Evolutionary conservation across 2,888 invertebrate genomes (phyloP).

Genomic region (Troglohyphantes excavatus): DNA sequence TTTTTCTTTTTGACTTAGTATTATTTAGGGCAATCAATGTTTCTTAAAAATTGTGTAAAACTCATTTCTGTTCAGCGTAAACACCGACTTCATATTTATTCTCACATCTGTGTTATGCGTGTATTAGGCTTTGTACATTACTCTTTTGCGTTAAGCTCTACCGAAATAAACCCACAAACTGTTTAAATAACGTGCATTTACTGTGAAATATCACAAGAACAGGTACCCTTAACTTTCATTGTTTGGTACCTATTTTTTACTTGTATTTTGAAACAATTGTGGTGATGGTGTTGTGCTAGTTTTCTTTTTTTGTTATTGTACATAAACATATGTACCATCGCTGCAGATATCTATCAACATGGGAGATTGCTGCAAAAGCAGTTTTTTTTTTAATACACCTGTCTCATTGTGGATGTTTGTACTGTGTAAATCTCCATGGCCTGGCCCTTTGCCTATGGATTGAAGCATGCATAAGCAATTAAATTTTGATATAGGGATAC

Average conservation of each 20-base stretch:
- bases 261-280: constrained; percentile 18
- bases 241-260: constrained; percentile 8
- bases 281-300: constrained; percentile 31
- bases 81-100: constrained; percentile 33
- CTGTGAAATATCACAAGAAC: constrained; percentile 48
- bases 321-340: constrained; percentile 7
- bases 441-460: constrained; percentile 43
- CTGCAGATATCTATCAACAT: constrained; percentile 10
- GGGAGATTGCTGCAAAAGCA: background rate
- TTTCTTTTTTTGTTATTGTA: constrained; percentile 16
- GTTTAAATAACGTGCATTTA: constrained; percentile 62
- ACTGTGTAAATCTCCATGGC: constrained; percentile 53
- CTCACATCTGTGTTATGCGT: constrained; percentile 38
- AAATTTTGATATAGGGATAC: constrained; percentile 26
- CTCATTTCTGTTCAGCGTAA: constrained; percentile 17
- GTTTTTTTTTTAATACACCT: constrained; percentile 23
- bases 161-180: background rate
- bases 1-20: background rate
- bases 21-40: background rate
- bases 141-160: background rate
- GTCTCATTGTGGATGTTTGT: constrained; percentile 68
- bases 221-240: constrained; percentile 9
- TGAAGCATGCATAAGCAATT: constrained; percentile 35
- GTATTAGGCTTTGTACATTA: constrained; percentile 59
- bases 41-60: background rate